phyloP scores from a whole-genome alignment of 2,113 vertebrate genomes.

The Lutjanus erythropterus region DNA sequence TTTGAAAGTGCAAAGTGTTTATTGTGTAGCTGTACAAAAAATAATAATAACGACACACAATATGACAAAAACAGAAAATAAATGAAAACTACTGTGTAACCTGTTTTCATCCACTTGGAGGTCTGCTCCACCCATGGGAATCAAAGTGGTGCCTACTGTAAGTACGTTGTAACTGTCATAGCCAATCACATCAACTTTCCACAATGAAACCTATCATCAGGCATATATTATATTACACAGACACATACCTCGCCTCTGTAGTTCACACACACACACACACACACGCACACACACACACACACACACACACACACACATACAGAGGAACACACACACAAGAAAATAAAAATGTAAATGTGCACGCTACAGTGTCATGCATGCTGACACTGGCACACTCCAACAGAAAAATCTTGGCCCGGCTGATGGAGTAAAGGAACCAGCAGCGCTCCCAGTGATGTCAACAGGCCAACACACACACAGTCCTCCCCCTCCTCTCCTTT shows the following conservation, averaged over 20 bases:
- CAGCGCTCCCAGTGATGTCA: slow-evolving; percentile 49
- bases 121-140: neutral
- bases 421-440: slow-evolving; percentile 42
- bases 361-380: slow-evolving; percentile 24
- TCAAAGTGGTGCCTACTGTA: slow-evolving; percentile 18
- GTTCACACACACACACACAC: neutral
- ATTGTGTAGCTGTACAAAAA: neutral
- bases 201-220: slow-evolving; percentile 45
- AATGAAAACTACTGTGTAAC: slow-evolving; percentile 11
- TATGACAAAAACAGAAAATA: neutral
- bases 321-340: slow-evolving; percentile 3
- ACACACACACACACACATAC: neutral
- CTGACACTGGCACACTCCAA: slow-evolving; percentile 56
- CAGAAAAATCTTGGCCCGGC: slow-evolving; percentile 48
- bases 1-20: neutral
- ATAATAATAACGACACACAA: neutral
- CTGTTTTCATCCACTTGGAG: slow-evolving; percentile 12
- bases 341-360: slow-evolving; percentile 45
- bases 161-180: slow-evolving; percentile 29
- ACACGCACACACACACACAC: neutral
- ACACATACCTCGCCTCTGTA: neutral
- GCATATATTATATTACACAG: slow-evolving; percentile 22
- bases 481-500: neutral
- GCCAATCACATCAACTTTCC: slow-evolving; percentile 26
- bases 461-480: slow-evolving; percentile 55